Base-by-base conservation (phyloP, 2,113 vertebrate species). In the Actenoides hombroni region DNA sequence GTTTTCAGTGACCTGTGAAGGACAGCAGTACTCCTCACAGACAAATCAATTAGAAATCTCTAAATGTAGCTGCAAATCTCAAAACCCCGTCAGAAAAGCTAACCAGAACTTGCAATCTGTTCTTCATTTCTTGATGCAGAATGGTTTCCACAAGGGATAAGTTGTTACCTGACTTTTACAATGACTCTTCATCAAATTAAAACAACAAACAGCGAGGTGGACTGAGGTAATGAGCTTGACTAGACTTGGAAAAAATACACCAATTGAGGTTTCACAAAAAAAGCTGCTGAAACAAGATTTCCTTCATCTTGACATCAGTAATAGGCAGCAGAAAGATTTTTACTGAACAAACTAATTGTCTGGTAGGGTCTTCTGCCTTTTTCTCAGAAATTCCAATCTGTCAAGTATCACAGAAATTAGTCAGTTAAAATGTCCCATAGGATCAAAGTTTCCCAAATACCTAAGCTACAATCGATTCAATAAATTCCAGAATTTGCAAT, bases 1-100 rank as follows among this genome's bases (percentile, higher is more conserved):
- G 49, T 60, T 95, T 79, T 53, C 92, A 93, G 39, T 83, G 83
- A 93, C 64, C 86, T 44, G 2, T 87, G 86, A 96, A 96, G 91
- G 92, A 92, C 74, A 87, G 54, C 73, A 70, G 40, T 76, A 80
- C 39, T 80, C 18, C 44, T 90, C 77, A 40, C 19, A 68, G 46
- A 31, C 1, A 3, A 3, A 87, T 91, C 74, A 88, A 81, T 88
- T 20, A 88, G 63, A 75, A 81, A 86, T 77, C 65, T 81, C 80
- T 91, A 53, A 89, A 92, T 40, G 64, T 17, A 85, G 68, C 61
- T 77, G 79, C 90, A 79, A 80, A 80, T 19, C 56, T 77, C 64
- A 83, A 86, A 95, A 70, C 16, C 35, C 33, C 53, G 73, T 37
- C 56, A 73, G 46, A 82, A 90, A 60, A 83, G 39, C 49, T 74